Percentiles rank a stretch among this genome's conserved stretches.
Evolutionary conservation across 1,140 invertebrate genomes (phyloP).

Genomic region (Phortica variegata): DNA sequence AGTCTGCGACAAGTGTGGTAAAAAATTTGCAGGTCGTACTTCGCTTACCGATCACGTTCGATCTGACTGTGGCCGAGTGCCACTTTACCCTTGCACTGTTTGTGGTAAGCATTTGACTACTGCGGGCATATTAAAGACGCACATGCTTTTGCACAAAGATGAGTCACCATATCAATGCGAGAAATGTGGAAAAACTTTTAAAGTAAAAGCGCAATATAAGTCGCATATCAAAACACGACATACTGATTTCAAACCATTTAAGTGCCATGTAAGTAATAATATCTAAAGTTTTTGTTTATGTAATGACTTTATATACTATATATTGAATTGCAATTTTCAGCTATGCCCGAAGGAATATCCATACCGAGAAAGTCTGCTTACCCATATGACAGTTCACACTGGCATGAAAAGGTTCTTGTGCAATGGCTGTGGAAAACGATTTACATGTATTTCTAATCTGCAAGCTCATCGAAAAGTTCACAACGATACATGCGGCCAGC

Average conservation of each 20-base stretch:
- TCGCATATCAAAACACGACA: constrained; percentile 70
- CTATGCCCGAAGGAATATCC: constrained; percentile 62
- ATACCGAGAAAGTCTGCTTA: constrained; percentile 59
- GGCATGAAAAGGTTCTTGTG: constrained; percentile 60
- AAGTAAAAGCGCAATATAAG: constrained; percentile 65
- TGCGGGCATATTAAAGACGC: constrained; percentile 52
- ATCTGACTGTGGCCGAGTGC: constrained; percentile 51
- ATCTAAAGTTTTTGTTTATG: background rate
- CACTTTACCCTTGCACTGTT: constrained; percentile 47
- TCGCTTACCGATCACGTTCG: constrained; percentile 54
- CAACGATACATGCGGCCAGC: constrained; percentile 45
- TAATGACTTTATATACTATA: background rate
- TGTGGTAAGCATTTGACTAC: constrained; percentile 57
- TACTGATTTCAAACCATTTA: constrained; percentile 69
- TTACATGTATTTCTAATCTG: constrained; percentile 59
- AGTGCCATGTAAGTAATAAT: constrained; percentile 58
- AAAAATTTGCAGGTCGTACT: constrained; percentile 53
- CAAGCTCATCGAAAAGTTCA: constrained; percentile 57
- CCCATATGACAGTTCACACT: constrained; percentile 60
- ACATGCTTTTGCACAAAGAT: constrained; percentile 52
- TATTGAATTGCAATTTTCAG: constrained; percentile 13
- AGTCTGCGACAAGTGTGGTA: constrained; percentile 57
- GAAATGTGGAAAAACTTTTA: constrained; percentile 57
- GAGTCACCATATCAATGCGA: constrained; percentile 54
- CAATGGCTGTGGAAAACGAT: constrained; percentile 57